Conservation (phyloP, 1,140 invertebrate species). For the Leptinotarsa texana region DNA sequence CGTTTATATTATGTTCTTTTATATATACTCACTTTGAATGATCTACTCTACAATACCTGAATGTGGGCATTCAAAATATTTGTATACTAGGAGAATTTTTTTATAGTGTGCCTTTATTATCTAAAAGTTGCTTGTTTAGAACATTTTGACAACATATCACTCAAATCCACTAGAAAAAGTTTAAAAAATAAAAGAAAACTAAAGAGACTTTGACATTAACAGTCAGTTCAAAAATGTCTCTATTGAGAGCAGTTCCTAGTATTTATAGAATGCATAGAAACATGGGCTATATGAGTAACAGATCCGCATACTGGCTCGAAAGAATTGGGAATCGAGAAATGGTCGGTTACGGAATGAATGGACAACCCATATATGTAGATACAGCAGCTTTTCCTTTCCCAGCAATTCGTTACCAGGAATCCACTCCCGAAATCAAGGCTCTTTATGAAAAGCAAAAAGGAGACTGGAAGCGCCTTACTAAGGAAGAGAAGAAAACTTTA, state of each 20-base stretch:
- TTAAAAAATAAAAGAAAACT: background rate
- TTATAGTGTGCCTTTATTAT: background rate
- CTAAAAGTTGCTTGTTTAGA: background rate
- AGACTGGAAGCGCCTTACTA: constrained; percentile 41
- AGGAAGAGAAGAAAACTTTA: constrained; percentile 42
- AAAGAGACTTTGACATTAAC: background rate
- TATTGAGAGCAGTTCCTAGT: constrained; percentile 12
- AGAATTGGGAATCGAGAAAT: constrained; percentile 40
- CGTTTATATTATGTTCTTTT: no score
- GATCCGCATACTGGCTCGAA: constrained; percentile 33
- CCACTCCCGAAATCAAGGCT: constrained; percentile 36
- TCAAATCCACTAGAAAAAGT: no score
- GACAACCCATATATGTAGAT: constrained; percentile 34
- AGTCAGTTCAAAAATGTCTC: constrained; percentile 12
- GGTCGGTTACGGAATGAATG: constrained; percentile 40
- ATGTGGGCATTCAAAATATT: background rate
- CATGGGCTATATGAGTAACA: constrained; percentile 30
- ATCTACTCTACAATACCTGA: no score
- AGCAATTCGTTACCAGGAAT: constrained; percentile 39
- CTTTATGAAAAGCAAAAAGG: constrained; percentile 45
- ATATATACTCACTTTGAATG: no score
- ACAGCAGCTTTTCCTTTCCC: constrained; percentile 36
- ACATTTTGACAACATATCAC: no score
- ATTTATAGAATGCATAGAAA: background rate
- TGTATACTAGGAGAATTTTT: background rate